A percentile compares a stretch with the other conserved stretches of the same genome.
phyloP scores from a whole-genome alignment of 2,113 vertebrate genomes.

The Periophthalmus modestus region DNA sequence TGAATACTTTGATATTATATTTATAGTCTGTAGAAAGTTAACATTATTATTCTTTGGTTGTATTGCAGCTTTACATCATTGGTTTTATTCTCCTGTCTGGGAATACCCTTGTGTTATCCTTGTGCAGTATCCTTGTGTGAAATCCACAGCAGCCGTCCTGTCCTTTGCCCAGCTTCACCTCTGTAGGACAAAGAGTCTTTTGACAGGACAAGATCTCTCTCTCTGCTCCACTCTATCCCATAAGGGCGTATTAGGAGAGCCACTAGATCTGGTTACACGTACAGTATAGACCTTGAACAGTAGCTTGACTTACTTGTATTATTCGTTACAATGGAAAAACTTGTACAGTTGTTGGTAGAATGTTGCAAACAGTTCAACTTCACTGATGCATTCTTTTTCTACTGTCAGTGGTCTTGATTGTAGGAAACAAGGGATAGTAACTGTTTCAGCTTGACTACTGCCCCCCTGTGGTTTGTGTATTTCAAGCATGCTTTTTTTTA shows the following conservation, averaged over 20 bases:
- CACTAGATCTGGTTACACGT: conserved; percentile 56
- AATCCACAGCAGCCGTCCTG: conserved; percentile 24
- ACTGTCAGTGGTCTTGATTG: neutral
- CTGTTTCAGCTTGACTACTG: conserved; percentile 33
- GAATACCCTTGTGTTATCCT: conserved; percentile 17
- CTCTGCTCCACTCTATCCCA: conserved; percentile 30
- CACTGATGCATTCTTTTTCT: neutral
- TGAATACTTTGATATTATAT: no score
- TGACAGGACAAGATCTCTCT: conserved; percentile 41
- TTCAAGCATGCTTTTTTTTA: neutral
- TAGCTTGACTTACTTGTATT: conserved; percentile 10
- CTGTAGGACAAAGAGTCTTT: conserved; percentile 65
- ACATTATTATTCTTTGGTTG: neutral
- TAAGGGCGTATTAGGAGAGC: conserved; percentile 51
- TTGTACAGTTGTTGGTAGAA: neutral
- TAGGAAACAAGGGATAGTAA: neutral
- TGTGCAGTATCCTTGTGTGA: conserved; percentile 23
- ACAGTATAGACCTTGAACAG: conserved; percentile 17
- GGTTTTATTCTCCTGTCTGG: neutral
- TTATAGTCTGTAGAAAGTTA: neutral
- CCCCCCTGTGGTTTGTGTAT: conserved; percentile 57
- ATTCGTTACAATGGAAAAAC: conserved; percentile 12
- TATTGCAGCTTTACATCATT: neutral
- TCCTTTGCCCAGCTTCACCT: conserved; percentile 57
- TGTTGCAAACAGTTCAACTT: neutral